Conservation (phyloP, 2,888 invertebrate species). For the Hyalella azteca region DNA sequence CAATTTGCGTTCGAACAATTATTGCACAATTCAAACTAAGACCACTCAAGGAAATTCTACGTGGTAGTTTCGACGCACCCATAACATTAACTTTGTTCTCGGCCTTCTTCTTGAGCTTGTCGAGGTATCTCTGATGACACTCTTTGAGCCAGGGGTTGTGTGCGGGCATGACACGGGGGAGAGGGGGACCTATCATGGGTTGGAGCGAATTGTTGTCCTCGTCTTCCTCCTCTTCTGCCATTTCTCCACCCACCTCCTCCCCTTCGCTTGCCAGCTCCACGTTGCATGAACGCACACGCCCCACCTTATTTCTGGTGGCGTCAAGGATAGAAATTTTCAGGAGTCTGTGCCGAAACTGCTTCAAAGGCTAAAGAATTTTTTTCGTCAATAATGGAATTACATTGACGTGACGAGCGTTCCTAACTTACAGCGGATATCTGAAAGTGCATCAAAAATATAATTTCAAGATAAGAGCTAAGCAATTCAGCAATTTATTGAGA, state of each 20-base stretch:
- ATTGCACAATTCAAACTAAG: too few species aligned
- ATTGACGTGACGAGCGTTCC: too few species aligned
- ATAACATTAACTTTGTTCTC: slow-evolving; percentile 54
- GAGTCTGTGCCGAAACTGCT: too few species aligned
- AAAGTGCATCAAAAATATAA: too few species aligned
- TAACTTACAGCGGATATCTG: too few species aligned
- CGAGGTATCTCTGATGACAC: slow-evolving; percentile 61
- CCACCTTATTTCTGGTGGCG: slow-evolving; percentile 41
- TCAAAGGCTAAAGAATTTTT: too few species aligned
- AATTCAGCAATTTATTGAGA: too few species aligned
- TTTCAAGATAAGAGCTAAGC: too few species aligned
- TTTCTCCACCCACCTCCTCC: slow-evolving; percentile 44
- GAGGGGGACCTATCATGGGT: slow-evolving; percentile 4
- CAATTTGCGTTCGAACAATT: neutral
- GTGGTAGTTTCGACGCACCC: slow-evolving; percentile 47
- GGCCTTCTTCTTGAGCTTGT: slow-evolving; percentile 58
- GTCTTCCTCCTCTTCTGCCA: neutral
- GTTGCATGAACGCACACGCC: slow-evolving; percentile 50
- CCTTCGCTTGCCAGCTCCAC: slow-evolving; percentile 54
- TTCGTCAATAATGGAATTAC: too few species aligned
- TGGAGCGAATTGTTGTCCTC: neutral
- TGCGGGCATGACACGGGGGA: slow-evolving; percentile 45
- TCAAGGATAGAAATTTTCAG: too few species aligned
- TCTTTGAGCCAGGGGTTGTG: slow-evolving; percentile 68
- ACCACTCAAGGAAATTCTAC: too few species aligned